Base-by-base conservation (phyloP, 53 echinoderm and acorn worm genomes). In the Crossaster papposus region DNA sequence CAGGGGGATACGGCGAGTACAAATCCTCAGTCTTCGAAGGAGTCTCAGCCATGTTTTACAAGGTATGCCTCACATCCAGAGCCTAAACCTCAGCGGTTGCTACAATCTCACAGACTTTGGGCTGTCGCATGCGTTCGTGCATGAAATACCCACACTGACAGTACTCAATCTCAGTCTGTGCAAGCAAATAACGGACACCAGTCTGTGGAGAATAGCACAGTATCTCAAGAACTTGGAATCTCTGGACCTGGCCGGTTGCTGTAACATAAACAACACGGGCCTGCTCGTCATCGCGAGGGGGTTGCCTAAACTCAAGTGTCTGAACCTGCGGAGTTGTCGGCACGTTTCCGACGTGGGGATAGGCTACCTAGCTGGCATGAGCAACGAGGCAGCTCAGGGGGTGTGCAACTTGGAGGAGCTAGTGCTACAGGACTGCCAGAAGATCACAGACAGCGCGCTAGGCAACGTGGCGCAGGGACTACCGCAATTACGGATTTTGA, bases 141-240 rank as follows among this genome's bases (percentile, higher is more conserved):
- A 93, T 76, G 93, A 93, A 86, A 93, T 99, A n/a, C 94, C 93
- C 33, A 92, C 95, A 53, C 89, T 99, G 83, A 95, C 94, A 89
- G 99, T 99, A 89, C 94, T 99, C 75, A 99, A 99, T 85, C 85
- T 99, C 10, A 99, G 96, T 83, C 96, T 99, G 74, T 99, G 99
- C 93, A 99, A 99, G 90, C 99, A 99, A 91, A 96, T 99, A 65
- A 99, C 99, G 54, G 99, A 99, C 83, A 96, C 90, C 70, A 96
- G 96, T 86, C 81, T 99, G 35, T 91, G 95, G 93, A 83, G 95
- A 78, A 99, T 99, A 74, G 99, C 94, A 54, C 94, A 96, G 82
- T 94, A 96, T 92, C 91, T 99, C 80, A 93, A 94, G 80, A 91
- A 93, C 81, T 85, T 99, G 80, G 94, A 99, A 68, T 88, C 93